Evolutionary conservation across 2,113 vertebrate species (phyloP), one percentile per base, ranked within the genome.

Genomic region (Ceratotherium simum): DNA sequence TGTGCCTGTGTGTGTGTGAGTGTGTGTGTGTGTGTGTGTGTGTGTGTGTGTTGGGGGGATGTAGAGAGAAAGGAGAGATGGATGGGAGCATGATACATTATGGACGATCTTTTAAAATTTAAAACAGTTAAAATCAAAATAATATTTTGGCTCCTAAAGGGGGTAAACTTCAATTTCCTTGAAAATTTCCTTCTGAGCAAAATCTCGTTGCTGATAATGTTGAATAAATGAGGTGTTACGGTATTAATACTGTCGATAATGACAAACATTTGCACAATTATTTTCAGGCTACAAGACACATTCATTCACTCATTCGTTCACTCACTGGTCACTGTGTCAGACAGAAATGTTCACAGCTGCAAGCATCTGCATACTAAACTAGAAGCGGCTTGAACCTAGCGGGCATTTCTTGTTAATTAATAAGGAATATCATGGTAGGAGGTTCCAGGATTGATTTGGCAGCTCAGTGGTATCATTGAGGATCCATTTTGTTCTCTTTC

Each of bases 101-200:
- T 67, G 80, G 80, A 85, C 54, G n/a, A 51, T 70, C 97, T 96
- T 87, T 36, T 0, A 67, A 42, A 91, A 65, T 82, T 31, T 70
- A 91, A 85, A 67, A 3, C 65, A 81, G 65, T 93, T 95, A 91
- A 89, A 97, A 60, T 93, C 39, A 62, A 96, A 96, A 89, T 84
- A 73, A 87, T 90, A 92, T 90, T 96, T 93, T 92, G 60, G 46
- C 95, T 85, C 80, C 83, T 95, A 90, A 90, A 97, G 79, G 80
- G 70, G 42, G 33, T 78, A 96, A 95, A 72, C 87, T 94, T 97
- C 90, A 96, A 92, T 98, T 96, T 96, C 96, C 85, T 96, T 80
- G 84, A 96, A 97, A 79, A 79, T 94, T 95, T 97, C 76, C 91
- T 97, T 96, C 86, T 91, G 85, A 91, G 82, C n/a, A 96, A 93